Evolutionary conservation across 2,888 invertebrate genomes (phyloP).

Genomic region (Caenorhabditis angaria): DNA sequence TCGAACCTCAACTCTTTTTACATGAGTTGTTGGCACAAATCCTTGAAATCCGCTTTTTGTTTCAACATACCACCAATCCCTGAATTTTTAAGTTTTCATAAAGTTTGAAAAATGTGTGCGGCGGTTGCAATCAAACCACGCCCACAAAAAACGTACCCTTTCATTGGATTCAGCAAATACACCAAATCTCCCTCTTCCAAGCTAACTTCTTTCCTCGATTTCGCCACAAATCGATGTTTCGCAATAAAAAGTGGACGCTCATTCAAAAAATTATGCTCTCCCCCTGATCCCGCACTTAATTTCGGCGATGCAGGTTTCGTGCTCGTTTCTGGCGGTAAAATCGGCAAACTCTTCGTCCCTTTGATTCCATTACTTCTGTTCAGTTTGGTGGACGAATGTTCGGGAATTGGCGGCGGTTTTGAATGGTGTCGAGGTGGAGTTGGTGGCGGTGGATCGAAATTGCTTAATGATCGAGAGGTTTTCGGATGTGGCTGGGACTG

Average conservation of each 20-base stretch:
- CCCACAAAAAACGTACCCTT: constrained; percentile 13
- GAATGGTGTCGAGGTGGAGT: too few species aligned
- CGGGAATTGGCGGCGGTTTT: too few species aligned
- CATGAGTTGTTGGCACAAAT: constrained; percentile 30
- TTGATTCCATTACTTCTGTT: too few species aligned
- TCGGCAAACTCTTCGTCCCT: neutral
- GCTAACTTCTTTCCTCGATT: constrained; percentile 25
- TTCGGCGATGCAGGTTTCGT: neutral
- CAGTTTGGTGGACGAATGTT: too few species aligned
- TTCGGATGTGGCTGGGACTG: too few species aligned
- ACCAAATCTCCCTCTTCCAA: constrained; percentile 38
- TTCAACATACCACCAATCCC: constrained; percentile 41
- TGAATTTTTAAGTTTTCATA: constrained; percentile 3
- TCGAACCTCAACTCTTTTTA: constrained; percentile 24
- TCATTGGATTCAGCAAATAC: constrained; percentile 24
- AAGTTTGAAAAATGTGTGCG: too few species aligned
- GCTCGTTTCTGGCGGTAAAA: neutral
- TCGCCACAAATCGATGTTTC: constrained; percentile 26
- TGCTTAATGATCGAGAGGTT: too few species aligned
- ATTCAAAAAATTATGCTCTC: too few species aligned
- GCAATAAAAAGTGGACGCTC: constrained; percentile 19
- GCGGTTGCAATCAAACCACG: too few species aligned
- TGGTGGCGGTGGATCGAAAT: too few species aligned
- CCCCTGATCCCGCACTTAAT: too few species aligned
- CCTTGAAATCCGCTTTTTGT: constrained; percentile 21